Conservation (phyloP, 1,140 invertebrate genomes). For the Bicyclus anynana region DNA sequence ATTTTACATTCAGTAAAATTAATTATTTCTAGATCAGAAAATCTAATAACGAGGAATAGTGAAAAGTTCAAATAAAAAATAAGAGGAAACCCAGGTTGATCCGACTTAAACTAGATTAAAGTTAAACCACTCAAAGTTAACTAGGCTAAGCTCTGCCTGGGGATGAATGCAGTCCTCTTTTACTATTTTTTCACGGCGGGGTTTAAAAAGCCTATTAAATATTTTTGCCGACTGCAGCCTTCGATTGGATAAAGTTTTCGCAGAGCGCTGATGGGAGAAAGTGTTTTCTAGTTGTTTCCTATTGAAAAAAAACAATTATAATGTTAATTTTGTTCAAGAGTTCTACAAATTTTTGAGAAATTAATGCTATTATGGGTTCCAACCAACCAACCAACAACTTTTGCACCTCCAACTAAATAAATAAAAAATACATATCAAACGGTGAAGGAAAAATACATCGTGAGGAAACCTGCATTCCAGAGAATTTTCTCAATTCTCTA, state of each 20-base stretch:
- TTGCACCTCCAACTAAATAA: too few relatives aligned
- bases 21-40: constrained; percentile 13
- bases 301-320: neutral
- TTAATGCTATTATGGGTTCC: too few relatives aligned
- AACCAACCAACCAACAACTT: too few relatives aligned
- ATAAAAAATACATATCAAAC: too few relatives aligned
- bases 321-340: neutral
- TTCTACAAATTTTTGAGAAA: neutral
- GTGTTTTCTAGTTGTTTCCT: neutral
- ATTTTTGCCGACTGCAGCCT: constrained; percentile 24
- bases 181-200: constrained; percentile 32
- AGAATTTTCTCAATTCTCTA: too few relatives aligned
- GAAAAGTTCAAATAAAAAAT: constrained; percentile 44
- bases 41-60: constrained; percentile 26
- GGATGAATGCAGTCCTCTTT: constrained; percentile 36
- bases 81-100: constrained; percentile 44
- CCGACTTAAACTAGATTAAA: constrained; percentile 51
- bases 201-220: constrained; percentile 45
- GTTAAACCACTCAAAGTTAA: constrained; percentile 49
- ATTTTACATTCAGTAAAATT: constrained; percentile 7
- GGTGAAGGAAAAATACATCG: too few relatives aligned
- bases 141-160: constrained; percentile 39
- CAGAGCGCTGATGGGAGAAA: constrained; percentile 10
- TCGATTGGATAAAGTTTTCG: constrained; percentile 24
- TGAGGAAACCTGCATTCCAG: too few relatives aligned